Base-by-base conservation (phyloP, 2,113 vertebrate species). In the Podarcis muralis region DNA sequence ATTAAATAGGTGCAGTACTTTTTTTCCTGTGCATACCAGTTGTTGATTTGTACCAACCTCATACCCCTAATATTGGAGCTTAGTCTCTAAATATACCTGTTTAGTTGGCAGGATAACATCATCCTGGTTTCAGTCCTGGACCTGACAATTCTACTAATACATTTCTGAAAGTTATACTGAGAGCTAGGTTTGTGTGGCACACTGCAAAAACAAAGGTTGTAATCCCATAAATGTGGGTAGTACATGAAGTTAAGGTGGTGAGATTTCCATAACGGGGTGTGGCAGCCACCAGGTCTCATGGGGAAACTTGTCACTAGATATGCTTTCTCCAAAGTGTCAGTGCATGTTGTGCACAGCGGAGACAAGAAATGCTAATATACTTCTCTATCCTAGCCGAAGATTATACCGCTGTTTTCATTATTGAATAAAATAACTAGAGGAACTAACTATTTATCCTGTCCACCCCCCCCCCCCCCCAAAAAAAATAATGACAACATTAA, bases 1-100 rank as follows among this genome's bases (percentile, higher is more conserved):
- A 83, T 88, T 83, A 77, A 88, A 76, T 65, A 87, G 86, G 86
- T 82, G 48, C 69, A 74, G 25, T 15, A 18, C 53, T 74, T 48
- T 48, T 48, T 9, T 9, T 59, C 1, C 66, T 57, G 53, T 15
- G 65, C 12, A 37, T 57, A 32, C 74, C 22, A 11, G 59, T 76
- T 66, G n/a, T 48, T 83, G 87, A 75, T 66, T 35, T 37, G 71
- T 77, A 9, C 37, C 23, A 4, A 83, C 72, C 43, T 78, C 59
- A 35, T 37, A 20, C 15, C 66, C 40, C 30, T 43, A 77, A 77
- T 77, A 77, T 57, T 69, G 81, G 81, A 53, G 15, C 37, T 25
- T 68, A 66, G 25, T 37, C 37, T 82, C 79, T 75, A 74, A 62
- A 81, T 32, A 37, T 83, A 83, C 59, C 62, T 27, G 75, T 65